phyloP scores from a whole-genome alignment of 2,113 vertebrate species.

The Hucho hucho region DNA sequence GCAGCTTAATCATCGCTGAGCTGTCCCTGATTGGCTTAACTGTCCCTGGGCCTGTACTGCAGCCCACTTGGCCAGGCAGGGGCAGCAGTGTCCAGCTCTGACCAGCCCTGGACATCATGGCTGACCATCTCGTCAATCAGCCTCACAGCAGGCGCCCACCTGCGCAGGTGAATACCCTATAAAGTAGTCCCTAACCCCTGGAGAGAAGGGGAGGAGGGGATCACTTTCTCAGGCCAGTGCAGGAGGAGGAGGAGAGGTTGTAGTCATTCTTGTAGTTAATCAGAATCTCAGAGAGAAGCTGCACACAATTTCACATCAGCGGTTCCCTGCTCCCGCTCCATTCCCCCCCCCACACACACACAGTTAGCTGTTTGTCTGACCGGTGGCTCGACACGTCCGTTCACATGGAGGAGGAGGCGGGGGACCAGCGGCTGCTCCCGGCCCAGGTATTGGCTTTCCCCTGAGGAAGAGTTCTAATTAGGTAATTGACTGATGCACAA shows the following conservation, averaged over 20 bases:
- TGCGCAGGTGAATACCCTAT: slow-evolving; percentile 2
- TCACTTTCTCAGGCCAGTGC: slow-evolving; percentile 50
- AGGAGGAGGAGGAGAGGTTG: slow-evolving; percentile 35
- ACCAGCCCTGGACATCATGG: slow-evolving; percentile 21
- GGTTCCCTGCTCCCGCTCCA: slow-evolving; percentile 25
- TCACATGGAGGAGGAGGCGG: slow-evolving; percentile 61
- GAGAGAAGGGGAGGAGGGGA: slow-evolving; percentile 21
- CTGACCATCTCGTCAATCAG: slow-evolving; percentile 40
- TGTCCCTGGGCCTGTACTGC: not conserved
- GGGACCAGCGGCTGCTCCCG: slow-evolving; percentile 47
- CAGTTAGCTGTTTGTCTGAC: slow-evolving; percentile 64
- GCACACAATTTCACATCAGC: slow-evolving; percentile 67
- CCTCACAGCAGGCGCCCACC: slow-evolving; percentile 8
- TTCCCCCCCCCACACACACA: slow-evolving; percentile 6
- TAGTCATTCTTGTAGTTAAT: slow-evolving; percentile 44
- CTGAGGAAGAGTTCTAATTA: slow-evolving; percentile 79
- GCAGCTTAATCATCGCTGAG: slow-evolving; percentile 69
- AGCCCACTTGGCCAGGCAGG: not conserved
- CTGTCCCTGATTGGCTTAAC: slow-evolving; percentile 59
- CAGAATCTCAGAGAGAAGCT: slow-evolving; percentile 31
- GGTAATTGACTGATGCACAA: slow-evolving; percentile 80
- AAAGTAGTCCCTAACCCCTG: no score
- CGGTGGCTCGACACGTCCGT: slow-evolving; percentile 47
- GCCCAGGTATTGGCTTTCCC: slow-evolving; percentile 75
- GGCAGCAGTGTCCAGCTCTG: not conserved